Evolutionary conservation across 2,113 vertebrate species (phyloP), one percentile per base, ranked within the genome.

Genomic region (Oryzias celebensis): DNA sequence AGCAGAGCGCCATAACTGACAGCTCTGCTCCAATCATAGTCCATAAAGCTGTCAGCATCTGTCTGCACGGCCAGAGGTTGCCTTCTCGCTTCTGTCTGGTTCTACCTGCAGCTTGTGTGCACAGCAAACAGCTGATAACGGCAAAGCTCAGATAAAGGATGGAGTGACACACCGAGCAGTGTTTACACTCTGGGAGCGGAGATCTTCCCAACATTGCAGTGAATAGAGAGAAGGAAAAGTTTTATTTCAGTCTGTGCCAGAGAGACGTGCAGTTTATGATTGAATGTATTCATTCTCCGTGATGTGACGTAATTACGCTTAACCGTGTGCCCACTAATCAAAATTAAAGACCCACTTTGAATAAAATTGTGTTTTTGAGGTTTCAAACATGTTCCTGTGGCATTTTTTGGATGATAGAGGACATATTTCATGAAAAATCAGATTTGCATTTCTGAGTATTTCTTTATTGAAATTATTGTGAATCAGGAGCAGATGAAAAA

Each of bases 61-160:
- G 60, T 46, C 63, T 20, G 52, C 1, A 26, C 61, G 77, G 72
- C 74, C 82, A 84, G 77, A 75, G 66, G 63, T 75, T 22, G 22
- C 71, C 68, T 75, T 73, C 68, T 82, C 71, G 22, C 70, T 41
- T 49, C 69, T 63, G 42, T 31, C 41, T 58, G 65, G 66, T 52
- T 7, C 16, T 14, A 62, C 60, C 65, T 70, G 67, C 42, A 64
- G 69, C 74, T 55, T 78, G 72, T 81, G 71, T 76, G 81, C 75
- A 70, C 66, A 86, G 77, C 81, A 88, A 86, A 83, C 83, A 85
- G 41, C 58, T 75, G 83, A 87, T 86, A 86, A 78, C 60, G 64
- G 48, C 58, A 48, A 28, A 58, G 54, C 67, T 5, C 28, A 58
- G 71, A 86, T 81, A 73, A 84, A 82, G 69, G 61, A 84, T 80